Percentiles rank a stretch among this genome's conserved stretches.
These are phyloP conservation scores for Romanomermis culicivorax DNA, from an alignment of 2,888 invertebrate species.

Conservation along the genomic window DNA sequence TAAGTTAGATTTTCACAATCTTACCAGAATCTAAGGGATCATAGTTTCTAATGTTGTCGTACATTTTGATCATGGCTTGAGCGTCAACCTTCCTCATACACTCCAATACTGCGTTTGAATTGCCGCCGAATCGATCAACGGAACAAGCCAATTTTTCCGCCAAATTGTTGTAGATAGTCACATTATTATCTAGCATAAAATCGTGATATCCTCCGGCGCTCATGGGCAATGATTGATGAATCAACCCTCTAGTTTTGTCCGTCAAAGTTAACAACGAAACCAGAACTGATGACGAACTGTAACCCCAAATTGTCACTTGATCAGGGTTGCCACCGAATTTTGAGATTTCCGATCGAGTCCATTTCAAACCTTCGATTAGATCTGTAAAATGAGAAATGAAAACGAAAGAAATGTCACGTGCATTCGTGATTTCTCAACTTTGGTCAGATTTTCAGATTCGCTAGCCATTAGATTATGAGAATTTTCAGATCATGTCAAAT, in stretches of 20 bases:
- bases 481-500: too few relatives aligned
- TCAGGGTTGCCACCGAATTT: slow-evolving; percentile 13
- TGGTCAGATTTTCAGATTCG: too few relatives aligned
- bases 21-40: too few relatives aligned
- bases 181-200: background rate
- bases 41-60: background rate
- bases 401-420: too few relatives aligned
- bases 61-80: background rate
- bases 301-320: slow-evolving; percentile 13
- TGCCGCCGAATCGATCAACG: background rate
- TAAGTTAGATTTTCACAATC: too few relatives aligned
- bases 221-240: background rate
- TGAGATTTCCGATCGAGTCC: slow-evolving; percentile 10
- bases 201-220: background rate
- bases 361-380: too few relatives aligned
- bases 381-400: too few relatives aligned
- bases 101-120: background rate
- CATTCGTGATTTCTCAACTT: too few relatives aligned
- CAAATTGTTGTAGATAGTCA: background rate
- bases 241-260: background rate
- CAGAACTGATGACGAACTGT: slow-evolving; percentile 10
- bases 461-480: too few relatives aligned
- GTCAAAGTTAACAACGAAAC: slow-evolving; percentile 3
- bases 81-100: slow-evolving; percentile 1
- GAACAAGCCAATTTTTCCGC: background rate